Base-by-base conservation (phyloP, 2,888 invertebrate species). In the Glaucopsyche alexis region DNA sequence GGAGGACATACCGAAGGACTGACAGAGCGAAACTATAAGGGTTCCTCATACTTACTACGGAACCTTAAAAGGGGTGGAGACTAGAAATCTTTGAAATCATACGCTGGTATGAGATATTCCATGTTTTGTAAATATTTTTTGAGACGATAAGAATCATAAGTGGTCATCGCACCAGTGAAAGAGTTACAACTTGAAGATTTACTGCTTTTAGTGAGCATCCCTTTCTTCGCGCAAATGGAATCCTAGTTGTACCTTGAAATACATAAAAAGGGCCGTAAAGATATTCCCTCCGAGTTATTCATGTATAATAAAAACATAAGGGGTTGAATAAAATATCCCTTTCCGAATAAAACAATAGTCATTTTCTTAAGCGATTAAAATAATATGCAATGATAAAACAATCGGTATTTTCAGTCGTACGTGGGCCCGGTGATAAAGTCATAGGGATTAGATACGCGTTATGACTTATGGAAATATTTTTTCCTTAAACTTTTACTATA, bases 321-420 rank as follows among this genome's bases (percentile, higher is more conserved):
- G 29, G 69, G 47, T 49, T 69, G 49, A 29, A 69, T 49, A 69
- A 49, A 49, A 67, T 45, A 45, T 47, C 69, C 69, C 47, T 69
- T 49, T 13, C 29, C 8, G 69, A 49, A 47, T 69, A 47, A 69
- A 69, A 69, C 49, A 69, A 69, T 69, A 49, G 69, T 69, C 47
- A 69, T 69, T 69, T 69, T 19, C 69, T 45, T 69, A 69, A 69
- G 49, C 69, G 69, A 69, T 69, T 69, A 69, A 69, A 47, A 47
- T 47, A 38, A 69, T 69, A 69, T 49, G 69, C 19, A 47, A 29
- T 47, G 69, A 29, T 69, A 47, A 49, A 49, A 47, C 47, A 49
- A 69, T 38, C 19, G 19, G 19, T 69, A 45, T 69, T 69, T 49
- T 69, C 47, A 69, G 13, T 29, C 69, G 7, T 65, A 40, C 60